Base-by-base conservation (phyloP, 1,140 invertebrate species). In the Cyclina sinensis region DNA sequence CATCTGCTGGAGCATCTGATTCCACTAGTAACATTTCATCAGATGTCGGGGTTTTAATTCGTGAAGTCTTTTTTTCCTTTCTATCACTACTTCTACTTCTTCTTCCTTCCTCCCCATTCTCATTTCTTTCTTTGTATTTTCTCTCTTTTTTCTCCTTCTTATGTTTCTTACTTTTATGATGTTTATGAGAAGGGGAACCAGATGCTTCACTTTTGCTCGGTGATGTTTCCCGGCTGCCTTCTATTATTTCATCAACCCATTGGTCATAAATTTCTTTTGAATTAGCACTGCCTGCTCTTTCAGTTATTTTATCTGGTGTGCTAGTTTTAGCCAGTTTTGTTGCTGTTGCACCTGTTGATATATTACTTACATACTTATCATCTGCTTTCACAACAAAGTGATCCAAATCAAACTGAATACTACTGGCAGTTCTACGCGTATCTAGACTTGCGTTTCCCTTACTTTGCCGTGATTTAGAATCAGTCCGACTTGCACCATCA, bases 191-290 rank as follows among this genome's bases (percentile, higher is more conserved):
- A 24, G 70, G 48, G 24, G 73, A 68, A 39, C 37, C 85, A 59
- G 43, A 74, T 11, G 35, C 59, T 0, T 68, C 74, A 65, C 74
- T 80, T 80, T 62, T 76, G 39, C 70, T 79, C n/a, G 85, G 85
- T n/a, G 85, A 80, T 32, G 82, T 21, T 30, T 73, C 39, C 39
- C 65, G 37, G 59, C 74, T 87, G 3, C 74, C 76, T 73, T 68
- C 59, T 78, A 87, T 87, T 21, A 87, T 54, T 80, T 87, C 85
- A 80, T 87, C 73, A 2, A 70, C 85, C 85, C 85, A 87, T 39
- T 87, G 85, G 0, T 87, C 85, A 68, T 87, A 87, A 37, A 78
- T 87, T 48, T 76, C 51, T 16, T 78, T 87, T 24, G 85, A 87
- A 37, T 87, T 59, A 9, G 76, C 85, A 87, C 85, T 87, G 12